phyloP scores from a whole-genome alignment of 1,140 invertebrate species.

The Drosophila lacertosa region DNA sequence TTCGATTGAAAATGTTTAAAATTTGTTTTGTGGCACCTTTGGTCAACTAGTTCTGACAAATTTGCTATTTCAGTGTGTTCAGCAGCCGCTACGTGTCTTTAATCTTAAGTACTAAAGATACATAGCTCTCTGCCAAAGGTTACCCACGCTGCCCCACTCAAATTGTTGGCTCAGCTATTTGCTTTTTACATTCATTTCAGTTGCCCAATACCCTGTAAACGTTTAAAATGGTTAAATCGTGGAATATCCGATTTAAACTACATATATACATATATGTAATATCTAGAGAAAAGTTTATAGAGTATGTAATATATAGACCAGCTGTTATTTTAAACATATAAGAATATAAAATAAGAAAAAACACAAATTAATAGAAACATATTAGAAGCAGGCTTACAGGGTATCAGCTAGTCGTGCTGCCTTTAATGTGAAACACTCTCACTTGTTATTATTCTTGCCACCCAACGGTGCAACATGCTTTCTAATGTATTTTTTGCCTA shows the following conservation, averaged over 20 bases:
- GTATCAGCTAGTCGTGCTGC: slow-evolving; percentile 1
- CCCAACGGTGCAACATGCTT: slow-evolving; percentile 5
- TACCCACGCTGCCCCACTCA: background rate
- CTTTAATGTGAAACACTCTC: background rate
- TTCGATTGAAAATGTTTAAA: slow-evolving; percentile 10
- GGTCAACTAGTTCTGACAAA: slow-evolving; percentile 29
- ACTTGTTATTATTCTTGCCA: slow-evolving; percentile 10
- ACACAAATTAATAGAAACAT: no score
- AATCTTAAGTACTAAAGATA: slow-evolving; percentile 11
- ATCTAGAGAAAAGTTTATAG: background rate
- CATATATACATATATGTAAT: background rate
- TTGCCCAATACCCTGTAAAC: background rate
- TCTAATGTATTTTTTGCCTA: slow-evolving; percentile 11
- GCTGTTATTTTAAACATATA: no score
- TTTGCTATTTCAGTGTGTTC: slow-evolving; percentile 6
- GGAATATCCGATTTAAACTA: background rate
- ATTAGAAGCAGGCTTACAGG: no score
- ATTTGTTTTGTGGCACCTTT: slow-evolving; percentile 22
- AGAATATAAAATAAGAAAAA: no score
- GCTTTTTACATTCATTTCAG: background rate
- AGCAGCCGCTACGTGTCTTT: background rate
- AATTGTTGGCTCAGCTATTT: slow-evolving; percentile 6
- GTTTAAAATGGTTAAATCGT: background rate
- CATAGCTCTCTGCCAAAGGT: background rate
- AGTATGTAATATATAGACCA: no score